Evolutionary conservation across 1,140 invertebrate genomes (phyloP), one percentile per base, ranked within the genome.

Genomic region (Holcopasites calliopsidis): DNA sequence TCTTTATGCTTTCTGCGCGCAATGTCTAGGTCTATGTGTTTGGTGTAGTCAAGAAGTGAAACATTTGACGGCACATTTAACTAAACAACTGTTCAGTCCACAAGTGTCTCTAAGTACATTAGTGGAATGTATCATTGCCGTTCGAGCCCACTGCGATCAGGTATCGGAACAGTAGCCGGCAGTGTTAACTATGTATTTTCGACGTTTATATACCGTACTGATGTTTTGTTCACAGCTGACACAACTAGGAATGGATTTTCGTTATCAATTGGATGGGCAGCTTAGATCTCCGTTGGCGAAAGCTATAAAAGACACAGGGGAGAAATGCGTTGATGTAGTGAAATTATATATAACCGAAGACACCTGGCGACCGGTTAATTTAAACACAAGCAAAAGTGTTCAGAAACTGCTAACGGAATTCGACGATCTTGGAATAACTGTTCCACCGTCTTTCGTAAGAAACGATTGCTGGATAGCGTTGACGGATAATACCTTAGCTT

Each of bases 31-130:
- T 77, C 95, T 98, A 80, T 94, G 98, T 76, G 96, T 98, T 1
- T 99, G 98, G 98, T 95, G 96, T 76, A 96, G 96, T 82, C 93
- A 95, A 77, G 97, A 99, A 92, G 91, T 99, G 54, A 95, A 95
- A 88, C 93, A 94, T 92, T 95, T 96, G 87, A 97, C 93, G 88
- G 95, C 92, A 90, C 96, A 94, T 94, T 95, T 95, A 89, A 95
- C 94, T 84, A 98, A 94, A 86, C 97, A 99, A 90, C 95, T 99
- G 23, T 98, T 99, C 88, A 96, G 96, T 80, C 96, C 97, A 18
- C 97, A 98, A 92, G 95, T 96, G 65, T 94, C 95, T 6, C 88
- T 98, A 69, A 95, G 95, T 57, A 95, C 95, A 4, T 93, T 99
- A 57, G 95, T 97, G 16, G 97, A 98, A 88, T 98, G 97, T 92